phyloP scores from a whole-genome alignment of 2,797 vertebrate genomes.

The Atherinosoma microstoma region DNA sequence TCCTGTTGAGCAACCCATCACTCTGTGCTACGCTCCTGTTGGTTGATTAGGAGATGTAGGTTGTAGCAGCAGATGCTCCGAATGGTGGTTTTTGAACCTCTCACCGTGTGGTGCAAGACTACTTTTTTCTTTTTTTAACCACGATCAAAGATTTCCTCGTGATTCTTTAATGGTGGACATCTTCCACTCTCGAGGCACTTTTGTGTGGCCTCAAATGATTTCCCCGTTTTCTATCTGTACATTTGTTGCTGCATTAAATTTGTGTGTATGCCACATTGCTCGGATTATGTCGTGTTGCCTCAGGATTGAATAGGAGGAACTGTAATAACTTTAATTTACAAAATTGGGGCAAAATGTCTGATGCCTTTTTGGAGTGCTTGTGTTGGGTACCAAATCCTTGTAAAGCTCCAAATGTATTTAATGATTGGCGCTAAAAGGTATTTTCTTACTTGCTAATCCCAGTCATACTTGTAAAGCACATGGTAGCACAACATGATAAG shows the following conservation, averaged over 20 bases:
- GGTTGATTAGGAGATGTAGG: too few species aligned
- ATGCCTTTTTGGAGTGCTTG: too few species aligned
- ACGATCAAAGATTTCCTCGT: background rate
- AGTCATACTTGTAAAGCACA: background rate
- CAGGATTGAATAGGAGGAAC: background rate
- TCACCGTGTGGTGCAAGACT: background rate
- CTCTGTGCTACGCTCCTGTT: background rate
- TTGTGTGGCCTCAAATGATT: background rate
- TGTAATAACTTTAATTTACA: background rate
- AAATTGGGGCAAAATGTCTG: too few species aligned
- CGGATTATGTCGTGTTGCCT: background rate
- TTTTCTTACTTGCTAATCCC: too few species aligned
- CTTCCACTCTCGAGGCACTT: background rate
- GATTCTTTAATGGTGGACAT: background rate
- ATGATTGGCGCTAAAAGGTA: too few species aligned
- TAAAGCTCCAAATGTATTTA: too few species aligned
- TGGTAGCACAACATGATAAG: background rate
- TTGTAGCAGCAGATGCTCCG: background rate
- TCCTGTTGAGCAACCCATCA: background rate
- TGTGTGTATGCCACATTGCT: background rate
- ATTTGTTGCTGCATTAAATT: background rate
- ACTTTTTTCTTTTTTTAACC: background rate
- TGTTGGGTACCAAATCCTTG: too few species aligned
- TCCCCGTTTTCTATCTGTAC: background rate
- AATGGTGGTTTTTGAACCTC: background rate